These are phyloP conservation scores for Rhineura floridana DNA, from an alignment of 2,113 vertebrate genomes.

Conservation along the genomic window DNA sequence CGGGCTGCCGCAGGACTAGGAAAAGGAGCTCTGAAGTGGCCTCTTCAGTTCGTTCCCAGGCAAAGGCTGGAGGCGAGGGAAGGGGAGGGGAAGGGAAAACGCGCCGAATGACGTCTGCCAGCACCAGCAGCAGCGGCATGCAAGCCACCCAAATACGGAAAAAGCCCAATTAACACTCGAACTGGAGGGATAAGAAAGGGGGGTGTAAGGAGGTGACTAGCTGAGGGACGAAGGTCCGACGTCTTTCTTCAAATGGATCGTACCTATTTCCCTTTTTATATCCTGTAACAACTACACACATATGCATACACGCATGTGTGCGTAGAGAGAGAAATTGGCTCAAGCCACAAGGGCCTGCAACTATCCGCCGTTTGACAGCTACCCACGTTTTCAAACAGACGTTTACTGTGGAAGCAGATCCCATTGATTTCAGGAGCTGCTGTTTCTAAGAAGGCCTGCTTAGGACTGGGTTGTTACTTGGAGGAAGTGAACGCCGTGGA, in stretches of 20 bases:
- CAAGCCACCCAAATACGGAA: conserved; percentile 36
- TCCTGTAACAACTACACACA: neutral
- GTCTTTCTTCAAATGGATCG: neutral
- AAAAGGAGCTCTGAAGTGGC: conserved; percentile 47
- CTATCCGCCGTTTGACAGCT: neutral
- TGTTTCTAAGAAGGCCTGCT: neutral
- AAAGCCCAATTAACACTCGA: conserved; percentile 44
- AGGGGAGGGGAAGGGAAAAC: conserved; percentile 62
- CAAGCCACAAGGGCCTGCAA: neutral
- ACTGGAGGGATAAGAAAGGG: conserved; percentile 16
- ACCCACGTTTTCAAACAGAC: neutral
- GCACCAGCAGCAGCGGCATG: conserved; percentile 50
- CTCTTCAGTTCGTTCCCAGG: conserved; percentile 39
- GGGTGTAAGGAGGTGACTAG: neutral
- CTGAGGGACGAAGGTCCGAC: no score
- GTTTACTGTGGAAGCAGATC: neutral
- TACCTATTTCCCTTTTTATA: neutral
- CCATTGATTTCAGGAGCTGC: neutral
- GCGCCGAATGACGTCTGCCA: conserved; percentile 65
- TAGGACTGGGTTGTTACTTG: neutral
- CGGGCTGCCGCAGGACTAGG: neutral
- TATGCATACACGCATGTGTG: no score
- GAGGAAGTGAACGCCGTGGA: no score
- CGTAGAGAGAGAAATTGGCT: no score
- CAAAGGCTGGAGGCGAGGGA: conserved; percentile 41